Percentiles rank a stretch among this genome's conserved stretches.
phyloP scores from a whole-genome alignment of 1,140 invertebrate genomes.

The Scaptomyza hsui region DNA sequence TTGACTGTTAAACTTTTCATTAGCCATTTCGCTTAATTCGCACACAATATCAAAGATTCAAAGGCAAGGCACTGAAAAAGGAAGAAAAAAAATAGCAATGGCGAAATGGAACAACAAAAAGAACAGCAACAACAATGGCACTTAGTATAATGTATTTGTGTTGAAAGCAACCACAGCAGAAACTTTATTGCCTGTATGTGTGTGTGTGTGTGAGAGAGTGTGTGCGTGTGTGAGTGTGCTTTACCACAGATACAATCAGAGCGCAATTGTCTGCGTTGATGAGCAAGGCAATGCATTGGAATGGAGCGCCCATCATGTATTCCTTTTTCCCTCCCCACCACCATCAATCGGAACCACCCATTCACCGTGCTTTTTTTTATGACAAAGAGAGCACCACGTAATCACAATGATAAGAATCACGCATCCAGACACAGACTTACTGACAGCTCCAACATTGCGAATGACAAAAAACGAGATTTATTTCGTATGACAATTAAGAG shows the following conservation, averaged over 20 bases:
- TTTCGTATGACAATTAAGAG: slow-evolving; percentile 32
- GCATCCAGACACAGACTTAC: slow-evolving; percentile 51
- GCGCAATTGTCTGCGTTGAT: slow-evolving; percentile 78
- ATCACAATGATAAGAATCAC: slow-evolving; percentile 79
- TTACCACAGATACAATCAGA: slow-evolving; percentile 72
- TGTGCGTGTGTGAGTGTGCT: slow-evolving; percentile 21
- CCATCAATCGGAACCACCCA: slow-evolving; percentile 6
- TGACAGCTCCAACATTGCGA: slow-evolving; percentile 18
- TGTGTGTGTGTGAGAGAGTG: slow-evolving; percentile 31
- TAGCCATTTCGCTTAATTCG: slow-evolving; percentile 80
- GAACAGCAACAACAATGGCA: slow-evolving; percentile 50
- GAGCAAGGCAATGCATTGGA: slow-evolving; percentile 62
- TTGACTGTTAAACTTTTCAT: slow-evolving; percentile 82
- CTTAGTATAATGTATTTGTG: slow-evolving; percentile 79
- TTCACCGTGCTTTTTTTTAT: slow-evolving; percentile 55
- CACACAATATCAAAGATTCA: slow-evolving; percentile 76
- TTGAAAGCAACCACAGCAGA: slow-evolving; percentile 70
- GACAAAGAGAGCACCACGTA: slow-evolving; percentile 67
- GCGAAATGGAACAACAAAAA: slow-evolving; percentile 49
- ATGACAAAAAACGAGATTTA: slow-evolving; percentile 49
- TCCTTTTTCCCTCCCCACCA: not conserved
- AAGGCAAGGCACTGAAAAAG: slow-evolving; percentile 19
- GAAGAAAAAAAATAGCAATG: slow-evolving; percentile 43
- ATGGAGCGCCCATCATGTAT: slow-evolving; percentile 53
- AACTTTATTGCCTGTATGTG: slow-evolving; percentile 65